These are phyloP conservation scores for Sphaeramia orbicularis DNA, from an alignment of 2,797 vertebrate species.

Conservation along the genomic window DNA sequence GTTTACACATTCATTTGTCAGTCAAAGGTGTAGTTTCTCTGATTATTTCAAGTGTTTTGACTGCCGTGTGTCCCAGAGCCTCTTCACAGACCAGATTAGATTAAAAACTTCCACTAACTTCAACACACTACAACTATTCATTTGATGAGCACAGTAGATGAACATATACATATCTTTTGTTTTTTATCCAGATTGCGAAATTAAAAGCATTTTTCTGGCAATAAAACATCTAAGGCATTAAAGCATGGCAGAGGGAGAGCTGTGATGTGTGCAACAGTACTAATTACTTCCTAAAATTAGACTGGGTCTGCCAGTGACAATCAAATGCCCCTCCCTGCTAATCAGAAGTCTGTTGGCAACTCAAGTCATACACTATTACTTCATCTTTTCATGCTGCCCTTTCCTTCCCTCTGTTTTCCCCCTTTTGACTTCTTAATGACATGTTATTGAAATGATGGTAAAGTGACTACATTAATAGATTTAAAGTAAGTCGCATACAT, in stretches of 20 bases:
- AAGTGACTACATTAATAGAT: conserved; percentile 3
- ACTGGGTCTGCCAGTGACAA: conserved; percentile 38
- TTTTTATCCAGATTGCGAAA: conserved; percentile 22
- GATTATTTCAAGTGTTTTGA: conserved; percentile 23
- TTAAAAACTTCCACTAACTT: too few species aligned
- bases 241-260: conserved; percentile 31
- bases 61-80: conserved; percentile 16
- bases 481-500: too few species aligned
- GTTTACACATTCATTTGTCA: conserved; percentile 22
- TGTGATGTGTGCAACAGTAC: conserved; percentile 55
- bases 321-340: conserved; percentile 42
- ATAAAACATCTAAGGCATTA: conserved; percentile 50
- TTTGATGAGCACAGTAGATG: too few species aligned
- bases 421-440: conserved; percentile 12
- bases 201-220: conserved; percentile 46
- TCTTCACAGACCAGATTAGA: not conserved
- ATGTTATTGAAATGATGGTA: not conserved
- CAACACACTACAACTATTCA: too few species aligned
- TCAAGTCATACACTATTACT: conserved; percentile 36
- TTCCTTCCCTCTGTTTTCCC: not conserved
- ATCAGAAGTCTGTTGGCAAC: conserved; percentile 52
- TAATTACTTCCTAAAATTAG: conserved; percentile 62
- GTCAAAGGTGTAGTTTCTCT: conserved; percentile 12
- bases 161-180: too few species aligned
- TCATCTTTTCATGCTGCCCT: conserved; percentile 20